Percentiles rank a stretch among this genome's conserved stretches.
Conservation (phyloP, 35 echinoderm and acorn worm genomes). For the Holothuria glaberrima region DNA sequence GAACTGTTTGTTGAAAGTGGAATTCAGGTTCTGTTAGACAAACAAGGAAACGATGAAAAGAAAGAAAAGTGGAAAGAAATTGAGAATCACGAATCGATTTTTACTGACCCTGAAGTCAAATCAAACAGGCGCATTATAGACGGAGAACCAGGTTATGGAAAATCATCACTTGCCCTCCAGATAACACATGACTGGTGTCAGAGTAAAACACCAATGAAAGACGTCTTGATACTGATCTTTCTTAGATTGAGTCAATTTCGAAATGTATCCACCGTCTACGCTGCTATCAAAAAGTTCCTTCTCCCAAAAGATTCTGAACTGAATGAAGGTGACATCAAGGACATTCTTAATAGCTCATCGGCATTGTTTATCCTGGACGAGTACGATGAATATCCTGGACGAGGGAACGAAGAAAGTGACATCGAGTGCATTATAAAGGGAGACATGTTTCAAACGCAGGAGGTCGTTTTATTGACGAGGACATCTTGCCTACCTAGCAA, state of each 20-base stretch:
- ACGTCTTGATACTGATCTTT: background rate
- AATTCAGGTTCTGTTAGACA: no score
- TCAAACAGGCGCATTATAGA: background rate
- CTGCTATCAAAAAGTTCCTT: background rate
- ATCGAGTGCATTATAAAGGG: background rate
- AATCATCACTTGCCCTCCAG: conserved; percentile 11
- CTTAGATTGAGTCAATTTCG: background rate
- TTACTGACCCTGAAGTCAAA: no score
- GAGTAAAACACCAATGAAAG: background rate
- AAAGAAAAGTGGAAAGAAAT: no score
- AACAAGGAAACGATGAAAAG: no score
- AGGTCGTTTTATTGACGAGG: background rate
- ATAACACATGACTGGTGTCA: background rate
- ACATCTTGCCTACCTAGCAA: background rate
- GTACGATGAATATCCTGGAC: background rate
- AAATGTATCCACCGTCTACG: background rate
- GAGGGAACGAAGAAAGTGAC: background rate
- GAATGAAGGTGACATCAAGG: background rate
- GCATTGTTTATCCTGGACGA: background rate
- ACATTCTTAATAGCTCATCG: background rate
- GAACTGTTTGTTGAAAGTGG: no score
- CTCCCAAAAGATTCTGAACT: background rate
- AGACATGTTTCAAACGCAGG: background rate
- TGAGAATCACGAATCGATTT: no score
- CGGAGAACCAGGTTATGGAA: background rate